phyloP scores from a whole-genome alignment of 2,113 vertebrate genomes.

The Sakesphorus luctuosus region DNA sequence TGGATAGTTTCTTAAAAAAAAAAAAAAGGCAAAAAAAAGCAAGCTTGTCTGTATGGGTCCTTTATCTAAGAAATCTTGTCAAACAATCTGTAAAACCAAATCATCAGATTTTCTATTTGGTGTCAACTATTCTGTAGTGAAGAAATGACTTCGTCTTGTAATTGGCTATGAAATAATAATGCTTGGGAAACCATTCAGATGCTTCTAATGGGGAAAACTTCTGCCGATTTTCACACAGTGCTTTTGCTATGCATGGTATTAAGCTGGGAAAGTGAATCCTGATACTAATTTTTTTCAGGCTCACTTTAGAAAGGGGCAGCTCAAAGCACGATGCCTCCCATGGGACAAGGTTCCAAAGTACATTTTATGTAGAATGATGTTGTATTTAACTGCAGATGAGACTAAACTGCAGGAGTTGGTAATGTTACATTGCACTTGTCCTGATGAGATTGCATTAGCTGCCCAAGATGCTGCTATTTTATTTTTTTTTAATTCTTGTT shows the following conservation, averaged over 20 bases:
- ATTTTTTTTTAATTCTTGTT: constrained; percentile 68
- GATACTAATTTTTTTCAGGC: constrained; percentile 50
- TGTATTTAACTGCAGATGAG: neutral
- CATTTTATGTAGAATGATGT: constrained; percentile 52
- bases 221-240: constrained; percentile 76
- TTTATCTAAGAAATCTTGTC: constrained; percentile 54
- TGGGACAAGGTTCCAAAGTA: constrained; percentile 75
- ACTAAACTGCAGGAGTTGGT: constrained; percentile 34
- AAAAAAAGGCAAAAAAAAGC: neutral
- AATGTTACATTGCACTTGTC: constrained; percentile 70
- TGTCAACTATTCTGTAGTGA: constrained; percentile 77
- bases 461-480: constrained; percentile 83
- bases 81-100: constrained; percentile 72
- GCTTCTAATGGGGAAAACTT: constrained; percentile 74
- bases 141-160: constrained; percentile 75
- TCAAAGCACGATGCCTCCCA: constrained; percentile 76
- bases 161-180: constrained; percentile 75
- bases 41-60: constrained; percentile 51
- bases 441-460: constrained; percentile 81
- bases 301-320: constrained; percentile 77
- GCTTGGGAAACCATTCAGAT: constrained; percentile 76
- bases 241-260: constrained; percentile 81
- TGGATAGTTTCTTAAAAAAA: constrained; percentile 4
- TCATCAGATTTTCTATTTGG: constrained; percentile 70
- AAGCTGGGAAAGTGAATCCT: constrained; percentile 71